phyloP scores from a whole-genome alignment of 2,113 vertebrate genomes.

The Enhydra lutris region DNA sequence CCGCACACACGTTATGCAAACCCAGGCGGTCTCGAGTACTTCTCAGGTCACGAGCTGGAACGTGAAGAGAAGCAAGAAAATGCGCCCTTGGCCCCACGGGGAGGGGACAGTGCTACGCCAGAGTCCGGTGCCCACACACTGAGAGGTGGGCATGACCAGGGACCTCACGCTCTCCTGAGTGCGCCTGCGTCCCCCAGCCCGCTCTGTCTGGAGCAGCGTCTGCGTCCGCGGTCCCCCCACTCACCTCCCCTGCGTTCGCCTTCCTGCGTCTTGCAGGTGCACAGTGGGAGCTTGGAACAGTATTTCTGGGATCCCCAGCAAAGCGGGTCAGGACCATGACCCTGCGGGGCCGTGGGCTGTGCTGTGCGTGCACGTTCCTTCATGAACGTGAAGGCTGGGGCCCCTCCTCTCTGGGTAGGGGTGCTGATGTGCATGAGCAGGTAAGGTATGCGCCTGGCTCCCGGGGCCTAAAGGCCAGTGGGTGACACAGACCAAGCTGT shows the following conservation, averaged over 20 bases:
- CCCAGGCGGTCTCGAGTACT: accelerated
- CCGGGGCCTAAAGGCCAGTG: accelerated
- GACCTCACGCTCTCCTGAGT: not conserved
- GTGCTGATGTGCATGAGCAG: accelerated
- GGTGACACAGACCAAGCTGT: too few species aligned
- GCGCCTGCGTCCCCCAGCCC: not conserved
- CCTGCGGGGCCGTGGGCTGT: not conserved
- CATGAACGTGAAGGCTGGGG: too few species aligned
- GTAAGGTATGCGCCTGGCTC: too few species aligned
- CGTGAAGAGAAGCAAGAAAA: not conserved
- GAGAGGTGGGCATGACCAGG: not conserved
- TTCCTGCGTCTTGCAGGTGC: not conserved
- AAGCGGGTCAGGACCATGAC: not conserved
- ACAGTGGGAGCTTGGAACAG: not conserved
- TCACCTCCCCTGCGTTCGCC: not conserved
- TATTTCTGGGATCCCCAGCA: not conserved
- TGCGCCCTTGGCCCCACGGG: accelerated
- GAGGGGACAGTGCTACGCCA: accelerated
- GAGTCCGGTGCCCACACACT: accelerated
- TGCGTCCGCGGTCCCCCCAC: accelerated
- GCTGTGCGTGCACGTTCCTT: accelerated
- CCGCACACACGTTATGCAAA: accelerated
- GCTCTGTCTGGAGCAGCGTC: too few species aligned
- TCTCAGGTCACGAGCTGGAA: not conserved
- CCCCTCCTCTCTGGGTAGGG: not conserved